Conservation (phyloP, 92 coral and sea anemone genomes). For the Montipora capitata region DNA sequence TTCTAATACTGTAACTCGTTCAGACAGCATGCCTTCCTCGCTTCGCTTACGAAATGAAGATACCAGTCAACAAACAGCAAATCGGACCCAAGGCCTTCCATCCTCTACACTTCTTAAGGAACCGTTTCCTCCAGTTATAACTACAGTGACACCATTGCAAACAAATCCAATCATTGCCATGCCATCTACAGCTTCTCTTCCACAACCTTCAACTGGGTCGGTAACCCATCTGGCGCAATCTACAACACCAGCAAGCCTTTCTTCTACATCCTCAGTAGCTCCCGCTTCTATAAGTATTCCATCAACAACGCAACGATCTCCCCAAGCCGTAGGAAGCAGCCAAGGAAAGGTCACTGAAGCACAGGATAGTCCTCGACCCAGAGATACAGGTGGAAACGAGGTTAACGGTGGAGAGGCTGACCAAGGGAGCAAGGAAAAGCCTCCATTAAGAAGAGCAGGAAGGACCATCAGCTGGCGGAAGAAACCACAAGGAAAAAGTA, state of each 20-base stretch:
- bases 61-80: not conserved
- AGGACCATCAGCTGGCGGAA: constrained; percentile 85
- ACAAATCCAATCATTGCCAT: not conserved
- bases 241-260: not conserved
- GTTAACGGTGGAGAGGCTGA: constrained; percentile 27
- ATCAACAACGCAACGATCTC: not conserved
- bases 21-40: not conserved
- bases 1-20: not conserved
- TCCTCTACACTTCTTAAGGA: not conserved
- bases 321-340: not conserved
- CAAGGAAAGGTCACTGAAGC: not conserved
- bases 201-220: not conserved
- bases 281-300: constrained; percentile 13
- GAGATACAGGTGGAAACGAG: constrained; percentile 22
- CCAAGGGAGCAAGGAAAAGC: constrained; percentile 6
- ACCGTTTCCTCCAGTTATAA: not conserved
- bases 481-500: constrained; percentile 51
- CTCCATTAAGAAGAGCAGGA: constrained; percentile 91
- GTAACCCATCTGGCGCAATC: not conserved
- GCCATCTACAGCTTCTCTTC: constrained; percentile 1
- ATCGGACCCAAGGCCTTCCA: not conserved
- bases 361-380: constrained; percentile 5
- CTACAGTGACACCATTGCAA: not conserved
- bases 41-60: not conserved
- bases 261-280: not conserved